Evolutionary conservation across 2,113 vertebrate species (phyloP).

Genomic region (Dasyornis broadbenti): DNA sequence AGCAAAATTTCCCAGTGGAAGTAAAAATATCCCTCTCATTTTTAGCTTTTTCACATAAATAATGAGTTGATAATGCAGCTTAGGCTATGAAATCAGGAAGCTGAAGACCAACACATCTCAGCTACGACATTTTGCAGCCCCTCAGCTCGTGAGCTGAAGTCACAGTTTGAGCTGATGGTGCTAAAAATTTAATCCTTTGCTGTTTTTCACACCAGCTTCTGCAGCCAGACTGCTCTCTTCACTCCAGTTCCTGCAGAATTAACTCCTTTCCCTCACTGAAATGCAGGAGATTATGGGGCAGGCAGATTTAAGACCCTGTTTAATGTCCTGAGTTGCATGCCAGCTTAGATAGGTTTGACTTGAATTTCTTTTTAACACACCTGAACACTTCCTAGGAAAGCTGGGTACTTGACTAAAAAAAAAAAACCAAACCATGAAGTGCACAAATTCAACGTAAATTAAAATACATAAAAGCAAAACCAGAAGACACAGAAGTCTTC

Average conservation of each 20-base stretch:
- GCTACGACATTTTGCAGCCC: background rate
- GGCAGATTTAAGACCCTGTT: background rate
- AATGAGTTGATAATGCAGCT: background rate
- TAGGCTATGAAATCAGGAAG: background rate
- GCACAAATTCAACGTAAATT: background rate
- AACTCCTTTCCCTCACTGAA: background rate
- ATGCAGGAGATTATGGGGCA: background rate
- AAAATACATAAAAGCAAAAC: background rate
- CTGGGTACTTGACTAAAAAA: background rate
- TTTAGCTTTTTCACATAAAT: background rate
- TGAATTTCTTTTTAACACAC: background rate
- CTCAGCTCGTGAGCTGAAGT: background rate
- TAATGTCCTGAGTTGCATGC: background rate
- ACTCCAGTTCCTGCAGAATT: background rate
- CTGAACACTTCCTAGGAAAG: background rate
- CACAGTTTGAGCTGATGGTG: background rate
- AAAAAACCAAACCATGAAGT: background rate
- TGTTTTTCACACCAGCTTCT: background rate
- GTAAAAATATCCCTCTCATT: background rate
- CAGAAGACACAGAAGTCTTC: background rate
- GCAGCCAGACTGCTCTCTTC: background rate
- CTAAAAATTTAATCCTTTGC: background rate
- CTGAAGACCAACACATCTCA: background rate
- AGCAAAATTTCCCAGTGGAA: background rate
- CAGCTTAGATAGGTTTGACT: background rate